Percentiles rank a stretch among this genome's conserved stretches.
phyloP scores from a whole-genome alignment of 2,113 vertebrate genomes.

The Caretta caretta region DNA sequence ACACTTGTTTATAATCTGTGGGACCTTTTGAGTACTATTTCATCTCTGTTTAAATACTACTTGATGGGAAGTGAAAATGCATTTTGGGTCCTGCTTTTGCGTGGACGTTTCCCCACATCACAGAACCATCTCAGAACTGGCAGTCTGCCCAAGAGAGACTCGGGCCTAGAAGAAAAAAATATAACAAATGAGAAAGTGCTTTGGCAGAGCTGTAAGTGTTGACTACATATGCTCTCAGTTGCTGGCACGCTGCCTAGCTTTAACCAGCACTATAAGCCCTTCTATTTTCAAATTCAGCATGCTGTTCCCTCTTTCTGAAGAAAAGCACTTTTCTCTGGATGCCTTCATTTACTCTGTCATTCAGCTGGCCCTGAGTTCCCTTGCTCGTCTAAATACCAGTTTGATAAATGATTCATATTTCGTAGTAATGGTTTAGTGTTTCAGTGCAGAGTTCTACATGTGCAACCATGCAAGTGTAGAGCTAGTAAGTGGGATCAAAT shows the following conservation, averaged over 20 bases:
- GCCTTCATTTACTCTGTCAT: background rate
- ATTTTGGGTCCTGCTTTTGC: slow-evolving; percentile 35
- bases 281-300: slow-evolving; percentile 8
- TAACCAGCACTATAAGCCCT: background rate
- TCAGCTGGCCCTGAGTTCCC: background rate
- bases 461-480: background rate
- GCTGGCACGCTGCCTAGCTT: slow-evolving; percentile 22
- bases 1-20: background rate
- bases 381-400: background rate
- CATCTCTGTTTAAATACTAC: background rate
- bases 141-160: background rate
- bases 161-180: background rate
- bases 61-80: background rate
- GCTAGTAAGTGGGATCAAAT: background rate
- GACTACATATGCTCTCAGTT: background rate
- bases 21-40: background rate
- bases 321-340: background rate
- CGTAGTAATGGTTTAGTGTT: background rate
- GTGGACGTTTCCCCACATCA: slow-evolving; percentile 16
- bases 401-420: background rate
- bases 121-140: background rate
- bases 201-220: slow-evolving; percentile 26
- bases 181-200: background rate
- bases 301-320: background rate
- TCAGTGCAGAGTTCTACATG: rapidly evolving